Percentiles rank a stretch among this genome's conserved stretches.
Evolutionary conservation across 2,797 vertebrate species (phyloP).

Genomic region (Danio jaintianensis): DNA sequence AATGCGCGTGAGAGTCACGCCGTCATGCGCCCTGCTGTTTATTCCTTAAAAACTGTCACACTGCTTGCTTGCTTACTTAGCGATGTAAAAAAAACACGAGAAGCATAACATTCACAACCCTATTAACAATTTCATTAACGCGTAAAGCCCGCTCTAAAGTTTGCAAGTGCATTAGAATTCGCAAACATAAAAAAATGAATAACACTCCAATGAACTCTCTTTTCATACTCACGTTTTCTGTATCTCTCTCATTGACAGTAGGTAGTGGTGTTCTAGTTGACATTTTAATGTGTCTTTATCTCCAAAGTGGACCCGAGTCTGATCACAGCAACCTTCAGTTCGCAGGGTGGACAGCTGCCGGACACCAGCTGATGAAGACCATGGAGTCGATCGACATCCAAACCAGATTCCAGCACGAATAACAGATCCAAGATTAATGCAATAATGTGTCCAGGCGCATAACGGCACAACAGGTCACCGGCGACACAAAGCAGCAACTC

Average conservation of each 20-base stretch:
- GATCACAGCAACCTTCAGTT: constrained; percentile 51
- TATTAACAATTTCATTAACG: not conserved
- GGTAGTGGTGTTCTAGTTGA: constrained; percentile 90
- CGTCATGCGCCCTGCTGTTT: not conserved
- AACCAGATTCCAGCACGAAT: constrained; percentile 57
- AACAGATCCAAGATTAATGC: constrained; percentile 51
- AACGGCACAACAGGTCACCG: constrained; percentile 53
- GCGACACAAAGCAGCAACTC: constrained; percentile 50
- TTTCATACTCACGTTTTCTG: constrained; percentile 85
- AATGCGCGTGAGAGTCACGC: constrained; percentile 18
- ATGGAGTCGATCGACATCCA: constrained; percentile 57
- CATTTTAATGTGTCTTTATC: constrained; percentile 77
- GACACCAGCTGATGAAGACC: constrained; percentile 54
- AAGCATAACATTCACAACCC: not conserved
- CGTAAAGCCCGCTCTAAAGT: not conserved
- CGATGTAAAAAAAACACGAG: not conserved
- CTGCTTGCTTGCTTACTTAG: not conserved
- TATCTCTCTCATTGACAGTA: constrained; percentile 89
- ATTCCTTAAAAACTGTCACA: not conserved
- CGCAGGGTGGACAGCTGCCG: constrained; percentile 54
- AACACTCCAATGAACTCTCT: not conserved
- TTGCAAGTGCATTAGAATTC: not conserved
- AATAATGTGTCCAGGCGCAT: constrained; percentile 55
- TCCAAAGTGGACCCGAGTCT: constrained; percentile 52
- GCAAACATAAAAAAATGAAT: not conserved